Base-by-base conservation (phyloP, 2,797 vertebrate species). In the Neosilurus mollespiculum region DNA sequence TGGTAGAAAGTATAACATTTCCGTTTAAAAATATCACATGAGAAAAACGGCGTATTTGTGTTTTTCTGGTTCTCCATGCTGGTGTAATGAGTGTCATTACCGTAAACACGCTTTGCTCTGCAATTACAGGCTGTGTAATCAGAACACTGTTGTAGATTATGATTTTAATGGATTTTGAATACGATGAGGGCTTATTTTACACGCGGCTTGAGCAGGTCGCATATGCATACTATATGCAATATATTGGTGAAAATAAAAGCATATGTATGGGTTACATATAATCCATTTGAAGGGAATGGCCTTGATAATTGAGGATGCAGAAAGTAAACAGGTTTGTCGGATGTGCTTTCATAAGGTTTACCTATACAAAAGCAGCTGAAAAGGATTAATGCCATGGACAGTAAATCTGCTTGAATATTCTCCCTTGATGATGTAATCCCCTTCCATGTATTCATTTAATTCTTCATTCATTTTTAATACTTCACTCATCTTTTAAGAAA, bases 121-220 rank as follows among this genome's bases (percentile, higher is more conserved):
- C 77, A 78, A 78, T 78, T 78, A 78, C n/a, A 65, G 61, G 61
- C 61, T 78, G 43, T 9, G n/a, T 65, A 78, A 78, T 78, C 77
- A 78, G 43, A 78, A 26, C 77, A 16, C 61, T 78, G 77, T 78
- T 78, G 77, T 65, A 78, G 37, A 65, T 64, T 78, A 78, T 78
- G 61, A 65, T 78, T 65, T 51, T 65, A 26, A 78, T 65, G 61
- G n/a, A 30, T 78, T 78, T 78, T 20, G 16, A 9, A 24, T 11
- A 7, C 4, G 75, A 78, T 49, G 75, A 78, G 22, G 58, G 61
- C 61, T 65, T 51, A n/a, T 18, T 53, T 64, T 65, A 51, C 61
- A 78, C 51, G 4, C 15, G 16, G 18, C 14, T 78, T 6, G 0
- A 20, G n/a, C 26, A 76, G 58, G 24, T 76, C 18, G 1, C 18